Base-by-base conservation (phyloP, 2,888 invertebrate species). In the Pocota personata region DNA sequence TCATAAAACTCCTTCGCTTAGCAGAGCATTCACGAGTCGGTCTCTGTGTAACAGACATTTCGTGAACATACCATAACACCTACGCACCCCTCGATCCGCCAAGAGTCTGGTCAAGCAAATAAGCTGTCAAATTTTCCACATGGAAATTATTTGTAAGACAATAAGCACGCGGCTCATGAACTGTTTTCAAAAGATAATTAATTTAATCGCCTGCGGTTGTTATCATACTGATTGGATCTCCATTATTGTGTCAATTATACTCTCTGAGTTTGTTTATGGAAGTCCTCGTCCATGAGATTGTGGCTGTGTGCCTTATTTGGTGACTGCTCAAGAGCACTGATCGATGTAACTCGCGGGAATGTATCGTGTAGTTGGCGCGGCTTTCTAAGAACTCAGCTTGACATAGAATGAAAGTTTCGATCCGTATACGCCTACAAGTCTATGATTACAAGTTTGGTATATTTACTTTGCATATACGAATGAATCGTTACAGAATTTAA, bases 191-290 rank as follows among this genome's bases (percentile, higher is more conserved):
- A 32, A 48, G 48, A 67, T 60, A 77, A 69, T 69, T 78, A 60
- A 69, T 60, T 71, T 62, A 55, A 78, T 78, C 69, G 77, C 77
- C 77, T 69, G 69, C 52, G 69, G 77, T 43, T 35, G 69, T 60
- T 62, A 69, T 69, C 69, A 16, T 62, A 52, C 52, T 50, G 43
- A 55, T 78, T 71, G 60, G 24, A 71, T 71, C 69, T 69, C 77
- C 60, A 67, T 78, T 78, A 69, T 55, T 78, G 52, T 62, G 60
- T 60, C 69, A 78, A 77, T 77, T 77, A 57, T 77, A 40, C 64
- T 55, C 55, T 14, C 12, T 14, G 12, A 40, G 46, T 58, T 67
- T 37, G 66, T 58, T 50, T 67, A 67, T 76, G 66, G 66, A 58
- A 58, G 46, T 58, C 12, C 58, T 76, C 48, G 76, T 50, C 19